Evolutionary conservation across 2,888 invertebrate species (phyloP).

Genomic region (Thecocarcelia acutangulata): DNA sequence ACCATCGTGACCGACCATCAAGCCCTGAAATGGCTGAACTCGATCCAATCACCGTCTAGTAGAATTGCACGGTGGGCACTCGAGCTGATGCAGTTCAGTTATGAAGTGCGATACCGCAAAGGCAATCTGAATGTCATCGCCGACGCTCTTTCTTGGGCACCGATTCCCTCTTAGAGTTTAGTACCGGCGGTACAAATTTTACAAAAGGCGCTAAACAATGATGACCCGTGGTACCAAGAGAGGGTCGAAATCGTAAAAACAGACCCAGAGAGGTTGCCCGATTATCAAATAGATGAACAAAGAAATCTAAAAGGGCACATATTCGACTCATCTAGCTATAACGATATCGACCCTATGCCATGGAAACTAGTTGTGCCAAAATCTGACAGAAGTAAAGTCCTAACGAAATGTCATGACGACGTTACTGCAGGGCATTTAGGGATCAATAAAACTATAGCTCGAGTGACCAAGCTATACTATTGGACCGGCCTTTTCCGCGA

Average conservation of each 20-base stretch:
- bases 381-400: not conserved
- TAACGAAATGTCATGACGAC: conserved; percentile 32
- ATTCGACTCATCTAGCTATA: conserved; percentile 1
- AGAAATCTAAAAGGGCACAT: conserved; percentile 21
- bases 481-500: too few relatives aligned
- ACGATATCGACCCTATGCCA: conserved; percentile 9
- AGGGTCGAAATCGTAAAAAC: not conserved
- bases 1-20: too few relatives aligned
- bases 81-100: too few relatives aligned
- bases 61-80: too few relatives aligned
- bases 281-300: conserved; percentile 10
- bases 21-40: too few relatives aligned
- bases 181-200: not conserved
- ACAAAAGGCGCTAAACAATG: not conserved
- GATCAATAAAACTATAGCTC: conserved; percentile 8
- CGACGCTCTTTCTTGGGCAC: conserved; percentile 36
- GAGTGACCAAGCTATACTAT: conserved; percentile 16
- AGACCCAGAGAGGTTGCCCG: conserved; percentile 1
- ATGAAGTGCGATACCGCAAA: too few relatives aligned
- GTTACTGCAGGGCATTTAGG: conserved; percentile 43
- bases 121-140: too few relatives aligned
- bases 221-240: not conserved
- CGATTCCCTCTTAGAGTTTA: not conserved
- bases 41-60: too few relatives aligned
- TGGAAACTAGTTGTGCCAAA: conserved; percentile 27